A percentile compares a stretch with the other conserved stretches of the same genome.
Conservation (phyloP, 2,888 invertebrate genomes). For the Cryptus viduatorius region DNA sequence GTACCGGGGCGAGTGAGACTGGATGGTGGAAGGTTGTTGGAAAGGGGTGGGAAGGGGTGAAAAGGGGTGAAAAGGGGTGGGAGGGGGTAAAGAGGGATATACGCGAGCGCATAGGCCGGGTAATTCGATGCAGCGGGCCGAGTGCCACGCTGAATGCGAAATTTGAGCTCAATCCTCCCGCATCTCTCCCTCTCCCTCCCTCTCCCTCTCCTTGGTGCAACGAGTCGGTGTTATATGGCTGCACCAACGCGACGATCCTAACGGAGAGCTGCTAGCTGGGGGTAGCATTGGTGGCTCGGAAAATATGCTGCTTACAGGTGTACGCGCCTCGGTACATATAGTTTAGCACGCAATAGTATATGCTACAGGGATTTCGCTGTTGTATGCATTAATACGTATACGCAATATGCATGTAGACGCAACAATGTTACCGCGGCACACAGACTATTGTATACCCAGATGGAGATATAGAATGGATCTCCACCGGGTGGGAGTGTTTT, state of each 20-base stretch:
- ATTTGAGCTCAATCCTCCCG: slow-evolving; percentile 59
- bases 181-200: neutral
- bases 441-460: neutral
- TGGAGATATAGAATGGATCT: slow-evolving; percentile 22
- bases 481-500: neutral
- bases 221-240: slow-evolving; percentile 55
- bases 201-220: neutral
- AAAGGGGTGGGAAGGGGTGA: neutral
- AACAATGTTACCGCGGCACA: slow-evolving; percentile 26
- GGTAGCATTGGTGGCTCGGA: slow-evolving; percentile 76
- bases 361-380: neutral
- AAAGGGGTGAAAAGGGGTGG: neutral
- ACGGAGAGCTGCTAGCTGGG: neutral
- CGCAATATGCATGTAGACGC: neutral
- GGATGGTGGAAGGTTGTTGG: slow-evolving; percentile 6
- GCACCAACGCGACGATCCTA: slow-evolving; percentile 34
- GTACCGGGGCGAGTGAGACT: slow-evolving; percentile 35
- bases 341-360: slow-evolving; percentile 37
- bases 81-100: neutral
- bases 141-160: slow-evolving; percentile 67
- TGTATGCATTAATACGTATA: neutral
- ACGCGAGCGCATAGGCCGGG: slow-evolving; percentile 62
- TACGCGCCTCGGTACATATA: slow-evolving; percentile 53
- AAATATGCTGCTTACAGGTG: slow-evolving; percentile 79
- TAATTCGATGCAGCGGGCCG: slow-evolving; percentile 70